Percentiles rank a stretch among this genome's conserved stretches.
These are phyloP conservation scores for Crocidura indochinensis DNA, from an alignment of 2,797 vertebrate genomes.

Conservation along the genomic window DNA sequence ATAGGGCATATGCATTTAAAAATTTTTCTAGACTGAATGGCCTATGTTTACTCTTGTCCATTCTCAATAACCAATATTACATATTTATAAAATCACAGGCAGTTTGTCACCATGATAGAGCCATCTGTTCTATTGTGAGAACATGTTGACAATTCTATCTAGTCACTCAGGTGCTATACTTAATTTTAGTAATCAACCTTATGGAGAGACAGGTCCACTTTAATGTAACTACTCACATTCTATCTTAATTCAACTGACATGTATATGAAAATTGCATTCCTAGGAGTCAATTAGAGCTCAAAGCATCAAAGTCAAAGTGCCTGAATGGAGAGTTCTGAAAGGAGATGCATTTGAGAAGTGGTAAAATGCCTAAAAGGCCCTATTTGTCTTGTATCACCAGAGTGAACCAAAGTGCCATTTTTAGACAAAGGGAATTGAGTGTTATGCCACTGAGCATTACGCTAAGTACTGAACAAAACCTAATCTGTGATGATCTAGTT, in stretches of 20 bases:
- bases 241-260: constrained; percentile 52
- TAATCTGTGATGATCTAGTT: not conserved
- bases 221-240: constrained; percentile 59
- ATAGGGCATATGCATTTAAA: not conserved
- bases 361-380: not conserved
- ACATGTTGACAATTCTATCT: not conserved
- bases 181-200: constrained; percentile 60
- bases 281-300: constrained; percentile 62
- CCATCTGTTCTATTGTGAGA: not conserved
- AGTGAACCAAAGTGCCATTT: constrained; percentile 11
- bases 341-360: not conserved
- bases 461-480: not conserved
- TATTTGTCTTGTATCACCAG: not conserved
- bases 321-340: not conserved
- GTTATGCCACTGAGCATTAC: not conserved
- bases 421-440: not conserved
- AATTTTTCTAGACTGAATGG: constrained; percentile 11
- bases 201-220: constrained; percentile 48
- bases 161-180: constrained; percentile 41
- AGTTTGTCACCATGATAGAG: not conserved
- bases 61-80: not conserved
- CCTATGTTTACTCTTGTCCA: not conserved
- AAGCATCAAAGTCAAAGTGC: constrained; percentile 60
- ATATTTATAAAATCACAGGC: constrained; percentile 21
- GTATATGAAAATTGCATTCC: constrained; percentile 51